phyloP scores from a whole-genome alignment of 2,113 vertebrate species.

The Pagrus major region DNA sequence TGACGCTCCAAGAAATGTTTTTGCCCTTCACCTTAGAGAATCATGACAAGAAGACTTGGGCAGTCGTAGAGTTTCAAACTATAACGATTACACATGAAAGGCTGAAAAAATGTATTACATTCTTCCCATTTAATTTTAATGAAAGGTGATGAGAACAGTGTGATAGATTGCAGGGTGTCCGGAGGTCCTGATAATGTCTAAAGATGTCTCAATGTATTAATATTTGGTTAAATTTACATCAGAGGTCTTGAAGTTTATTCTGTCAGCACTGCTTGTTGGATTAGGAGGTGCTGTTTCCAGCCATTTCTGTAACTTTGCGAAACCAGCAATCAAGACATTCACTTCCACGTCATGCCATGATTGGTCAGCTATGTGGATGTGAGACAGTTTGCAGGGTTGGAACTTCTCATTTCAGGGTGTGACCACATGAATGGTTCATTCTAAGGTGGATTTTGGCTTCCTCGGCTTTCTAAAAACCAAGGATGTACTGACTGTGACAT shows the following conservation, averaged over 20 bases:
- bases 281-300: too few species aligned
- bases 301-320: too few species aligned
- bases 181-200: neutral
- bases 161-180: neutral
- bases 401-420: too few species aligned
- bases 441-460: neutral
- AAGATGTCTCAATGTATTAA: neutral
- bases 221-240: neutral
- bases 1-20: slow-evolving; percentile 71
- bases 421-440: neutral
- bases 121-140: neutral
- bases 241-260: neutral
- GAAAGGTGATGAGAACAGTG: neutral
- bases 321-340: too few species aligned
- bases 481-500: neutral
- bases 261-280: too few species aligned
- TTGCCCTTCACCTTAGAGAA: neutral
- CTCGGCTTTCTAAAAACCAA: neutral
- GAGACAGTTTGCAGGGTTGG: too few species aligned
- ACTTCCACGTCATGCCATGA: too few species aligned
- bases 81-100: neutral
- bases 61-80: neutral
- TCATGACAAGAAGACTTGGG: neutral
- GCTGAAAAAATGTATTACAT: neutral
- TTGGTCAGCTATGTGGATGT: too few species aligned